A percentile compares a stretch with the other conserved stretches of the same genome.
These are phyloP conservation scores for Allacma fusca DNA, from an alignment of 2,888 invertebrate species.

Conservation along the genomic window DNA sequence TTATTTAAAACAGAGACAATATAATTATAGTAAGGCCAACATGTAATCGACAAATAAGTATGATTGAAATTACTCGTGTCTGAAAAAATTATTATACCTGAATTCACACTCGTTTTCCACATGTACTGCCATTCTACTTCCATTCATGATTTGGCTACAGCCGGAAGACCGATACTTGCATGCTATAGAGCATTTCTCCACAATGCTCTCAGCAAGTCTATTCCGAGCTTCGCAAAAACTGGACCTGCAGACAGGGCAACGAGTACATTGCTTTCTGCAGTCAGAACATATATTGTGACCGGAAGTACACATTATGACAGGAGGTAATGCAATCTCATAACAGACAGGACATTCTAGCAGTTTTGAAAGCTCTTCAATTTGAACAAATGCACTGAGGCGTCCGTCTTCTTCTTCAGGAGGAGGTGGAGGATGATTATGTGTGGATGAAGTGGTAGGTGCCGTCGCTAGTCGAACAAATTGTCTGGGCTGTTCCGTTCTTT, in stretches of 20 bases:
- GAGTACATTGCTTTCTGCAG: constrained; percentile 46
- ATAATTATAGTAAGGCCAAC: too few species aligned
- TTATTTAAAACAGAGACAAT: too few species aligned
- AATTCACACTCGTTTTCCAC: constrained; percentile 31
- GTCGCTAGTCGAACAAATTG: background rate
- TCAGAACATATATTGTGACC: constrained; percentile 51
- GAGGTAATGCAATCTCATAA: constrained; percentile 50
- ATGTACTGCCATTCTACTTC: constrained; percentile 23
- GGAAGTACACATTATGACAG: constrained; percentile 46
- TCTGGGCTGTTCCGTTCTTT: background rate
- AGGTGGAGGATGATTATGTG: background rate
- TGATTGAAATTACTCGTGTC: too few species aligned
- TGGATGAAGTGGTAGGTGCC: background rate
- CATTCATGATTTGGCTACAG: constrained; percentile 30
- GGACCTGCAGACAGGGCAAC: constrained; percentile 50
- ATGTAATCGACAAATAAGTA: too few species aligned
- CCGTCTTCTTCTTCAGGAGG: constrained; percentile 5
- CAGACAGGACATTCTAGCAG: constrained; percentile 55
- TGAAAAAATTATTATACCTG: too few species aligned
- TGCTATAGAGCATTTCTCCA: constrained; percentile 47
- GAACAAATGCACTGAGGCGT: background rate
- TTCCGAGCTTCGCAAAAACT: constrained; percentile 46
- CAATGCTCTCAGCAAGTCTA: constrained; percentile 49
- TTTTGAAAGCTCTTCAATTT: constrained; percentile 23
- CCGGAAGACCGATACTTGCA: constrained; percentile 48